Percentiles rank a stretch among this genome's conserved stretches.
Evolutionary conservation across 1,140 invertebrate genomes (phyloP).

Genomic region (Eumeta japonica): DNA sequence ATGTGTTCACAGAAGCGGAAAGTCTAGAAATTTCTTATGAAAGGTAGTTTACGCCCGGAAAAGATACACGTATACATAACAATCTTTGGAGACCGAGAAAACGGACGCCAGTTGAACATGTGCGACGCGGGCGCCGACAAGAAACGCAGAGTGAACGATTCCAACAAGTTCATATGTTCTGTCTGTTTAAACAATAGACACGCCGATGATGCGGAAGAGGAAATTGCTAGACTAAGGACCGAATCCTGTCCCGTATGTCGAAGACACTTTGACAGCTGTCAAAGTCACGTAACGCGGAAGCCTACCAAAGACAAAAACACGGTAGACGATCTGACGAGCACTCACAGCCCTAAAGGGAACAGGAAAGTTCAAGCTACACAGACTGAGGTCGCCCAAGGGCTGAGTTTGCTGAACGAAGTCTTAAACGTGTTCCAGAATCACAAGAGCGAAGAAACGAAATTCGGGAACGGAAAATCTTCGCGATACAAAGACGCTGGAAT

Average conservation of each 20-base stretch:
- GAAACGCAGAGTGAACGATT: too few species aligned
- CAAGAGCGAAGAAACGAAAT: too few species aligned
- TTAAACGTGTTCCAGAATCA: conserved; percentile 37
- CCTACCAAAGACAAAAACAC: background rate
- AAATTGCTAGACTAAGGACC: conserved; percentile 8
- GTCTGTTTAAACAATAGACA: conserved; percentile 29
- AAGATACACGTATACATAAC: conserved; percentile 28
- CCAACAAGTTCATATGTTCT: conserved; percentile 32
- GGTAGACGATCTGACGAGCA: too few species aligned
- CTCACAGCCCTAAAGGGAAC: too few species aligned
- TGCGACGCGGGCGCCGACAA: background rate
- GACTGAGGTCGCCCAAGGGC: conserved; percentile 24
- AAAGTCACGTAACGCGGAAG: background rate
- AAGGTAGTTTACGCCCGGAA: conserved; percentile 17
- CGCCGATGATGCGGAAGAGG: conserved; percentile 13
- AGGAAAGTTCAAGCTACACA: conserved; percentile 25
- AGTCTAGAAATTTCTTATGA: conserved; percentile 32
- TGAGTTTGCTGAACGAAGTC: conserved; percentile 38
- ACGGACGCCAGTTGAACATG: background rate
- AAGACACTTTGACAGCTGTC: conserved; percentile 2
- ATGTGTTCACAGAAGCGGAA: too few species aligned
- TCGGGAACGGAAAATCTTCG: conserved; percentile 17
- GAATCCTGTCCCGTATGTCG: conserved; percentile 28
- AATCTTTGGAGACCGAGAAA: too few species aligned
- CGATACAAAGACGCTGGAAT: conserved; percentile 26